Percentiles rank a stretch among this genome's conserved stretches.
These are phyloP conservation scores for Psephotus haematonotus DNA, from an alignment of 2,113 vertebrate species.

Conservation along the genomic window DNA sequence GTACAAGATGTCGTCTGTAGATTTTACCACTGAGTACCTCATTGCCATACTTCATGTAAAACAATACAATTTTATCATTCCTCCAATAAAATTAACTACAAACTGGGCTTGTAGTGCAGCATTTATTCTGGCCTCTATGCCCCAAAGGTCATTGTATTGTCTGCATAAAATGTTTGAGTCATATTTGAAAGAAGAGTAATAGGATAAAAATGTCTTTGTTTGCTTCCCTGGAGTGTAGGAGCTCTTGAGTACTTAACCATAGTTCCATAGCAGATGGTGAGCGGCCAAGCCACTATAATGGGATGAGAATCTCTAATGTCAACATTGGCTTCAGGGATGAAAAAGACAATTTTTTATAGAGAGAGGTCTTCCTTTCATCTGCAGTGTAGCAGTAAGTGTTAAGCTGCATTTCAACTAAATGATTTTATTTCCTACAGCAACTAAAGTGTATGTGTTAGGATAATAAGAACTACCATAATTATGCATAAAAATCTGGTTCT, in stretches of 20 bases:
- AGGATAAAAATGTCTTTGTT: conserved; percentile 18
- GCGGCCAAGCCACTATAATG: conserved; percentile 25
- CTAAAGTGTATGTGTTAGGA: background rate
- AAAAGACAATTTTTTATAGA: background rate
- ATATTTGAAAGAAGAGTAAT: conserved; percentile 31
- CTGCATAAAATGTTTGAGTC: background rate
- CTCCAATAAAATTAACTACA: conserved; percentile 27
- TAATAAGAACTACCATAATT: background rate
- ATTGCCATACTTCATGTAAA: conserved; percentile 1
- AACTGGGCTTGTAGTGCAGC: background rate
- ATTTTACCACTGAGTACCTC: conserved; percentile 8
- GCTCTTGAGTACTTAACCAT: background rate
- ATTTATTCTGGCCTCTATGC: conserved; percentile 4
- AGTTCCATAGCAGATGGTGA: background rate
- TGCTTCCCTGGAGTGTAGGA: conserved; percentile 25
- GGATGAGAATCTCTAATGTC: conserved; percentile 20
- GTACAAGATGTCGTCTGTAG: conserved; percentile 29
- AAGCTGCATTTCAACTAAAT: background rate
- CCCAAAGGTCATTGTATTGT: conserved; percentile 18
- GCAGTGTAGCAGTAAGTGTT: background rate
- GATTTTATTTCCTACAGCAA: background rate
- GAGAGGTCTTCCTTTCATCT: background rate
- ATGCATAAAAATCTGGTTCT: background rate
- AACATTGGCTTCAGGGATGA: background rate
- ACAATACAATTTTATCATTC: conserved; percentile 35